A percentile compares a stretch with the other conserved stretches of the same genome.
Conservation (phyloP, 2,888 invertebrate genomes). For the Nemotelus nigrinus region DNA sequence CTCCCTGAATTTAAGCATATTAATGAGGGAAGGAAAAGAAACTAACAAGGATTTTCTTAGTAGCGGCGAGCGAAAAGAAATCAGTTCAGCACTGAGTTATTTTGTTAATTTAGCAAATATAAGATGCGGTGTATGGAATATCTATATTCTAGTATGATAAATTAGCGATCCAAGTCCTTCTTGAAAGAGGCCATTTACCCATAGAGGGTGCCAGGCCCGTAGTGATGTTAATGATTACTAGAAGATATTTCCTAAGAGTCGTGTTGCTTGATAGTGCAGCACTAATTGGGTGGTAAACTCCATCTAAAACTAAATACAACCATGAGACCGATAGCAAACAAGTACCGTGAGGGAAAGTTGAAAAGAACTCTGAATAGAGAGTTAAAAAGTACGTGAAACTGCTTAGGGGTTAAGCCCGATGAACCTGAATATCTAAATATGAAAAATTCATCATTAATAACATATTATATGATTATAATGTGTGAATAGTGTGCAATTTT, state of each 20-base stretch:
- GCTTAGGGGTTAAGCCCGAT: too few relatives aligned
- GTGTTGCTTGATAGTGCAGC: constrained; percentile 68
- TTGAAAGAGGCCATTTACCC: constrained; percentile 67
- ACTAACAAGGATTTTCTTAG: constrained; percentile 72
- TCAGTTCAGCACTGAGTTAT: constrained; percentile 64
- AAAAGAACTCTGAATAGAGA: constrained; percentile 66
- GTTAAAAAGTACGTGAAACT: constrained; percentile 60
- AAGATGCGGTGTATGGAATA: constrained; percentile 53
- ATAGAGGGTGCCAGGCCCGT: constrained; percentile 69
- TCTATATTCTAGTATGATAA: background rate
- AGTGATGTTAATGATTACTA: constrained; percentile 55
- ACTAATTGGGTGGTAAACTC: constrained; percentile 67
- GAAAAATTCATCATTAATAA: constrained; percentile 62
- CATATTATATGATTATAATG: constrained; percentile 55
- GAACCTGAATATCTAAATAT: constrained; percentile 54
- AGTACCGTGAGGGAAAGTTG: constrained; percentile 60
- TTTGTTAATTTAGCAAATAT: constrained; percentile 56
- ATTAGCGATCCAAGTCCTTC: constrained; percentile 63
- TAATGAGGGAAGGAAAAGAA: constrained; percentile 64
- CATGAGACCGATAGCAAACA: constrained; percentile 57
- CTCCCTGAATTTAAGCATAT: too few relatives aligned
- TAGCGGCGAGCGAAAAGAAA: constrained; percentile 63
- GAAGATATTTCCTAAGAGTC: constrained; percentile 59
- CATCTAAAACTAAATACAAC: constrained; percentile 70
- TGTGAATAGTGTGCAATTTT: constrained; percentile 62